Percentiles rank a stretch among this genome's conserved stretches.
These are phyloP conservation scores for Percopsis transmontana DNA, from an alignment of 2,113 vertebrate genomes.

Conservation along the genomic window DNA sequence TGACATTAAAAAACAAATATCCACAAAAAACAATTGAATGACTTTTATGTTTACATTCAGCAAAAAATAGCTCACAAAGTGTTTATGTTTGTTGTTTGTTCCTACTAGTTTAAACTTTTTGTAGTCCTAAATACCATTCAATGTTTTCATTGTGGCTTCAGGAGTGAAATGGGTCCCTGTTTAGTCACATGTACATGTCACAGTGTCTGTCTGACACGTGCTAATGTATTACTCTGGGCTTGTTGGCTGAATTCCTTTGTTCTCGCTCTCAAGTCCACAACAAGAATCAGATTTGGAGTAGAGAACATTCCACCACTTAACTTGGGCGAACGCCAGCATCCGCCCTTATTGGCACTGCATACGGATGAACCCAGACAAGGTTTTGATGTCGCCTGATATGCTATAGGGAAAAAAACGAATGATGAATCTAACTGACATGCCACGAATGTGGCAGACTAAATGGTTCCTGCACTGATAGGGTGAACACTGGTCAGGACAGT, in stretches of 20 bases:
- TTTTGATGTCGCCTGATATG: conserved; percentile 32
- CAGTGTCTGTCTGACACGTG: neutral
- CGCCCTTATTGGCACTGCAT: conserved; percentile 47
- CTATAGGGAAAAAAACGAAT: conserved; percentile 20
- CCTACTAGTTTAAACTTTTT: too few relatives aligned
- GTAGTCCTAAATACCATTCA: too few relatives aligned
- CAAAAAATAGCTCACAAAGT: neutral
- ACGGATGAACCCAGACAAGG: conserved; percentile 36
- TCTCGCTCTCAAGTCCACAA: conserved; percentile 16
- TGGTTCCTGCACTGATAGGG: conserved; percentile 10
- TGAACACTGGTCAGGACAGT: conserved; percentile 18
- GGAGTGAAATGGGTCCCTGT: too few relatives aligned
- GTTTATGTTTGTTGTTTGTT: neutral
- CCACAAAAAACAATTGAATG: neutral
- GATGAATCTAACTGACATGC: conserved; percentile 42
- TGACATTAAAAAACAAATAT: neutral
- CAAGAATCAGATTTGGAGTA: conserved; percentile 41
- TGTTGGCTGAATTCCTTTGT: conserved; percentile 18
- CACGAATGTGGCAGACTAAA: conserved; percentile 12
- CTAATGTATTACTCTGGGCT: conserved; percentile 16
- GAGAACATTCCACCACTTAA: conserved; percentile 52
- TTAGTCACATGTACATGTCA: too few relatives aligned
- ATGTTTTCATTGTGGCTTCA: too few relatives aligned
- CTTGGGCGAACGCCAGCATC: conserved; percentile 32
- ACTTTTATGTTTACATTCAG: too few relatives aligned